phyloP scores from a whole-genome alignment of 2,888 invertebrate species.

The Andrena fulva region DNA sequence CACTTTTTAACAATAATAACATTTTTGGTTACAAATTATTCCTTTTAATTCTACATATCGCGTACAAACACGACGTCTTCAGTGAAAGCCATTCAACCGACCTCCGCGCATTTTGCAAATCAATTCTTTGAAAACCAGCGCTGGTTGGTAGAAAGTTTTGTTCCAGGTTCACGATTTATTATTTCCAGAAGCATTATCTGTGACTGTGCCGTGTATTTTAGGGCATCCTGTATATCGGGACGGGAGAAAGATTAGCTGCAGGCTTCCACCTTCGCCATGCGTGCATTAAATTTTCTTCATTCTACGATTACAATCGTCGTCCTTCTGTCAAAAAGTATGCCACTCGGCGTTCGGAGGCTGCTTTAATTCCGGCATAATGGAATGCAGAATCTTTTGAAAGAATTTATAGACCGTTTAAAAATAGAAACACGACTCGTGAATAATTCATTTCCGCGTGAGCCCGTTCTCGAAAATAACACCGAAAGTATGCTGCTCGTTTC shows the following conservation, averaged over 20 bases:
- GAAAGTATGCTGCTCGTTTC: slow-evolving; percentile 3
- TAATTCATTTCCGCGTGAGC: slow-evolving; percentile 11
- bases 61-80: background rate
- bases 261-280: background rate
- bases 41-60: too few species aligned
- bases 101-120: background rate
- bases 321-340: slow-evolving; percentile 1
- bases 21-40: too few species aligned
- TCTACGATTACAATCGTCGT: background rate
- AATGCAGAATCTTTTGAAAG: slow-evolving; percentile 2
- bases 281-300: background rate
- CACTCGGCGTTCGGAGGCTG: background rate
- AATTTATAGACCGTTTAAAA: slow-evolving; percentile 2
- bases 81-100: background rate
- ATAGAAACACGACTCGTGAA: slow-evolving; percentile 6
- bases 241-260: background rate
- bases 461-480: background rate
- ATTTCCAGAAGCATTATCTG: background rate
- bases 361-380: slow-evolving; percentile 5
- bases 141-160: too few species aligned
- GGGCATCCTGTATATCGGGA: background rate
- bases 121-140: background rate
- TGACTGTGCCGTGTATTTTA: background rate
- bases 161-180: background rate
- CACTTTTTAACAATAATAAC: too few species aligned